Conservation (phyloP, 1,140 invertebrate genomes). For the Aphidius gifuensis region DNA sequence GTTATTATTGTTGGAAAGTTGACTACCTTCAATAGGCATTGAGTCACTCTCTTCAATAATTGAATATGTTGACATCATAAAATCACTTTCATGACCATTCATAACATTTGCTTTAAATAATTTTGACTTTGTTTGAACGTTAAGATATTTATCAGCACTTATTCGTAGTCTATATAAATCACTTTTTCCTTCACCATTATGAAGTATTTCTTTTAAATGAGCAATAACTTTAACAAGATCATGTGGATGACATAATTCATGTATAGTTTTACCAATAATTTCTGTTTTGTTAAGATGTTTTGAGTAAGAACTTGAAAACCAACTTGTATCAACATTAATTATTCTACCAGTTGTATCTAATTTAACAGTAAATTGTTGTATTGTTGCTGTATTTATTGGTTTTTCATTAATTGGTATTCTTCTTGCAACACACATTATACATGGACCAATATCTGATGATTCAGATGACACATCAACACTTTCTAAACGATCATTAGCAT, state of each 20-base stretch:
- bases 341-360: constrained; percentile 83
- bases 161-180: constrained; percentile 76
- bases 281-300: constrained; percentile 70
- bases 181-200: constrained; percentile 67
- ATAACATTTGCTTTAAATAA: constrained; percentile 71
- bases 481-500: constrained; percentile 49
- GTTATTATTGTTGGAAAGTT: constrained; percentile 49
- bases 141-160: constrained; percentile 71
- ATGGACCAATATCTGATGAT: constrained; percentile 59
- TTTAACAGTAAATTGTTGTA: constrained; percentile 90
- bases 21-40: constrained; percentile 56
- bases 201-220: constrained; percentile 74
- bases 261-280: constrained; percentile 66
- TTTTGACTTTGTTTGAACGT: constrained; percentile 85
- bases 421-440: constrained; percentile 79
- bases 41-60: constrained; percentile 64
- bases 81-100: constrained; percentile 68
- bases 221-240: constrained; percentile 69
- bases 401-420: constrained; percentile 82
- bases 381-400: constrained; percentile 60
- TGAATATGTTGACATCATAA: constrained; percentile 89
- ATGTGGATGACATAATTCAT: constrained; percentile 75
- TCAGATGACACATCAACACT: constrained; percentile 56
- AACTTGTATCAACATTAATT: constrained; percentile 71
- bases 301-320: constrained; percentile 63